A percentile compares a stretch with the other conserved stretches of the same genome.
Conservation (phyloP, 2,113 vertebrate genomes). For the Xiphorhynchus elegans region DNA sequence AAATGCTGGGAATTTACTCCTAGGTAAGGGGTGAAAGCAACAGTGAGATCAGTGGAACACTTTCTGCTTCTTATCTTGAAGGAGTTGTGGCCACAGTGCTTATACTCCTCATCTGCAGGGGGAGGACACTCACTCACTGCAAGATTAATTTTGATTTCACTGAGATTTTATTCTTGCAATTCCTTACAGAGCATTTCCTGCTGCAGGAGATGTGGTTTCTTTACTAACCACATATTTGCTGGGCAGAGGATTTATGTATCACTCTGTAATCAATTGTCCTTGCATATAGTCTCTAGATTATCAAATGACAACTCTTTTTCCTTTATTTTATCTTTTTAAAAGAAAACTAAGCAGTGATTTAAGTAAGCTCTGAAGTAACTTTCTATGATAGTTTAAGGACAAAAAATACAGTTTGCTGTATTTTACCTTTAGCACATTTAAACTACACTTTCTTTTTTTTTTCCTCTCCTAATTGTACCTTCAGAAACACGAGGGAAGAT, state of each 20-base stretch:
- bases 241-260: not conserved
- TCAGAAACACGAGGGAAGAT: conserved; percentile 49
- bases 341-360: conserved; percentile 19
- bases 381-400: conserved; percentile 63
- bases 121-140: not conserved
- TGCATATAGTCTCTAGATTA: conserved; percentile 7
- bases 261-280: conserved; percentile 3
- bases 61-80: not conserved
- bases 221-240: not conserved
- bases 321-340: conserved; percentile 19
- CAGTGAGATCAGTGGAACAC: not conserved
- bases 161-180: not conserved
- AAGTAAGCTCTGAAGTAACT: conserved; percentile 39
- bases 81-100: not conserved
- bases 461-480: not conserved
- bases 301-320: not conserved
- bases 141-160: not conserved
- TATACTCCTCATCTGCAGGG: not conserved
- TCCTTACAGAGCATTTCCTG: not conserved
- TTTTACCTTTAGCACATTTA: conserved; percentile 75
- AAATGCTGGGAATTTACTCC: not conserved
- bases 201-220: not conserved
- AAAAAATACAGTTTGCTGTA: conserved; percentile 76
- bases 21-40: not conserved
- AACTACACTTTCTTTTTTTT: not conserved